phyloP scores from a whole-genome alignment of 1,140 invertebrate species.

The Laupala kohalensis region DNA sequence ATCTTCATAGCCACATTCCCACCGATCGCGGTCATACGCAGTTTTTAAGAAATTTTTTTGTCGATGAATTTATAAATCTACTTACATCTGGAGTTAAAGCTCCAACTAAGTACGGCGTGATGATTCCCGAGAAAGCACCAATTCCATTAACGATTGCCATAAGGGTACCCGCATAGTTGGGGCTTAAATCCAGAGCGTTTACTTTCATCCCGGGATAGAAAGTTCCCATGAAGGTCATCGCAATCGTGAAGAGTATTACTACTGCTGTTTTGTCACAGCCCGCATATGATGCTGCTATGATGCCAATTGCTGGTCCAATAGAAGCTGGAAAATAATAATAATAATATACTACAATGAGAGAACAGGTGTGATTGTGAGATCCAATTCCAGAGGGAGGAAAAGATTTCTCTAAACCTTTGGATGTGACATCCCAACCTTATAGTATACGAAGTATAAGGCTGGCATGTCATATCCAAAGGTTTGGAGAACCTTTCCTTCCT shows the following conservation, averaged over 20 bases:
- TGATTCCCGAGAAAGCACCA: slow-evolving; percentile 65
- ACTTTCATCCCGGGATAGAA: slow-evolving; percentile 66
- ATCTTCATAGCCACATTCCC: too few relatives aligned
- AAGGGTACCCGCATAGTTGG: slow-evolving; percentile 66
- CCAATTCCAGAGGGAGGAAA: too few relatives aligned
- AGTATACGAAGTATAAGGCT: too few relatives aligned
- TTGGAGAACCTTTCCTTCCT: too few relatives aligned
- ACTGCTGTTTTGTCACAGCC: slow-evolving; percentile 52
- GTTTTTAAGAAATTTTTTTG: background rate
- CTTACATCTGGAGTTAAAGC: slow-evolving; percentile 57
- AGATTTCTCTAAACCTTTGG: too few relatives aligned
- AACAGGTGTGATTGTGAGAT: too few relatives aligned
- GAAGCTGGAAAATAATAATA: slow-evolving; percentile 38
- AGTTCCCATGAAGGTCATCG: slow-evolving; percentile 60
- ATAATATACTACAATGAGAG: too few relatives aligned
- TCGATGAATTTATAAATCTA: background rate
- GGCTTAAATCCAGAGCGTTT: slow-evolving; percentile 69
- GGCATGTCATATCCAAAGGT: too few relatives aligned
- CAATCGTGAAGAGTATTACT: slow-evolving; percentile 50
- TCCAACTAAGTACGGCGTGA: slow-evolving; percentile 65
- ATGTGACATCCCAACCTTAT: too few relatives aligned
- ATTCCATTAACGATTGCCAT: slow-evolving; percentile 77
- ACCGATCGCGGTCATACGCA: too few relatives aligned
- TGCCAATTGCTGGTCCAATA: slow-evolving; percentile 58
- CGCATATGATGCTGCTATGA: slow-evolving; percentile 66